These are phyloP conservation scores for Polyommatus icarus DNA, from an alignment of 2,888 invertebrate genomes.

Conservation along the genomic window DNA sequence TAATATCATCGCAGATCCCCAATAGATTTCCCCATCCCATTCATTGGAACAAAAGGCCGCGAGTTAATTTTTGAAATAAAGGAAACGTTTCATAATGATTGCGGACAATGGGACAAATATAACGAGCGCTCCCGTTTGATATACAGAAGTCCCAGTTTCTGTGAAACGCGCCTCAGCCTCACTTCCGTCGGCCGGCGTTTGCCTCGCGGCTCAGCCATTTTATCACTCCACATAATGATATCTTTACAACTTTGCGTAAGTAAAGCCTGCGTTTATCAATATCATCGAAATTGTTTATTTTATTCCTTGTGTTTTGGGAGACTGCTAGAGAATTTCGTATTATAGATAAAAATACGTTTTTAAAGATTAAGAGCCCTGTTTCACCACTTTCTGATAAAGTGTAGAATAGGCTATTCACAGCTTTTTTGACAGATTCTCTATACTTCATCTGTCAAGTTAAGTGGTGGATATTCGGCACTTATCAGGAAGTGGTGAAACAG, in stretches of 20 bases:
- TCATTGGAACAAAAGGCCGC: slow-evolving; percentile 8
- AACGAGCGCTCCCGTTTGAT: slow-evolving; percentile 29
- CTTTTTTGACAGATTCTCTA: too few species aligned
- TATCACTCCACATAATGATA: slow-evolving; percentile 28
- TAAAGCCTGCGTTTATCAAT: slow-evolving; percentile 16
- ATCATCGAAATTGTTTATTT: neutral
- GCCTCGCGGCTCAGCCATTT: slow-evolving; percentile 24
- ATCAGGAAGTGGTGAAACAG: too few species aligned
- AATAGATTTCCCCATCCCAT: neutral
- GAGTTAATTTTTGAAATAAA: slow-evolving; percentile 27
- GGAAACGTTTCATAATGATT: slow-evolving; percentile 30
- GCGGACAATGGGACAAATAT: slow-evolving; percentile 30
- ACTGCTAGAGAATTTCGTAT: too few species aligned
- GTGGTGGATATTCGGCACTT: too few species aligned
- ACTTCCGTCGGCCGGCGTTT: slow-evolving; percentile 27
- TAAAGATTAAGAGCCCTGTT: too few species aligned
- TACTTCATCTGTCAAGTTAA: too few species aligned
- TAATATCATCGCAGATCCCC: neutral
- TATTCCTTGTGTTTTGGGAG: neutral
- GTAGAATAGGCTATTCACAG: too few species aligned
- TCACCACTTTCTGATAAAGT: too few species aligned
- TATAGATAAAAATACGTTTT: too few species aligned
- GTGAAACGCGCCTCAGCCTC: slow-evolving; percentile 24
- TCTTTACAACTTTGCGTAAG: slow-evolving; percentile 18
- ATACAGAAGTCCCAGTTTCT: slow-evolving; percentile 30